Percentiles rank a stretch among this genome's conserved stretches.
Evolutionary conservation across 2,888 invertebrate genomes (phyloP).

Genomic region (Protodeltote pygarga): DNA sequence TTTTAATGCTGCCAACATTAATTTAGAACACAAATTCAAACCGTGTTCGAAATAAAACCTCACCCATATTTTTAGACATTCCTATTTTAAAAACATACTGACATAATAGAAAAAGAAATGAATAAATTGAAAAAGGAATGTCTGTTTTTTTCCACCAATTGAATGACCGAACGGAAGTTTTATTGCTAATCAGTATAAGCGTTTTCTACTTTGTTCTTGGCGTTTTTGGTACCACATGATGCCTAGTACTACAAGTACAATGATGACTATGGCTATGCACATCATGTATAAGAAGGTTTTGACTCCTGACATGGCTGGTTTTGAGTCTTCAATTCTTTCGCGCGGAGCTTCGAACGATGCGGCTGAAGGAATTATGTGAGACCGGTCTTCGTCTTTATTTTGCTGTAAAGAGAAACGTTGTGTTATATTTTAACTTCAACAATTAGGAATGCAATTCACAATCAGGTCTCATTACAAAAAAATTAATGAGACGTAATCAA

Average conservation of each 20-base stretch:
- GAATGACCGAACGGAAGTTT: background rate
- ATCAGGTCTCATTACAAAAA: no score
- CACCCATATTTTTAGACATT: no score
- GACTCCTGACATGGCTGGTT: conserved; percentile 95
- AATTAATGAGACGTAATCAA: no score
- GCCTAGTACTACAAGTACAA: conserved; percentile 94
- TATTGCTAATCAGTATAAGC: conserved; percentile 86
- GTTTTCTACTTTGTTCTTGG: conserved; percentile 95
- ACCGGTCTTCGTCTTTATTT: conserved; percentile 90
- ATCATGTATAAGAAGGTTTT: conserved; percentile 97
- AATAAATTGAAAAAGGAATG: conserved; percentile 54
- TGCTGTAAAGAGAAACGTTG: conserved; percentile 73
- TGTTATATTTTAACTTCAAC: no score
- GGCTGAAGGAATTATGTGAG: conserved; percentile 95
- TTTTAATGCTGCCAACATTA: no score
- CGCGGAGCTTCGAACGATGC: conserved; percentile 96
- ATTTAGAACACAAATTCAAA: no score
- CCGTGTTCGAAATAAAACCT: no score
- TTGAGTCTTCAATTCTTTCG: conserved; percentile 95
- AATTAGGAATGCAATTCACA: no score
- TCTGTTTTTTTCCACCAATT: conserved; percentile 22
- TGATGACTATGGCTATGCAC: conserved; percentile 92
- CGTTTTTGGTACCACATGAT: conserved; percentile 97
- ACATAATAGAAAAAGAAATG: no score
- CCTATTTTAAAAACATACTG: no score